These are phyloP conservation scores for Desmodus rotundus DNA, from an alignment of 2,113 vertebrate species.

Conservation along the genomic window DNA sequence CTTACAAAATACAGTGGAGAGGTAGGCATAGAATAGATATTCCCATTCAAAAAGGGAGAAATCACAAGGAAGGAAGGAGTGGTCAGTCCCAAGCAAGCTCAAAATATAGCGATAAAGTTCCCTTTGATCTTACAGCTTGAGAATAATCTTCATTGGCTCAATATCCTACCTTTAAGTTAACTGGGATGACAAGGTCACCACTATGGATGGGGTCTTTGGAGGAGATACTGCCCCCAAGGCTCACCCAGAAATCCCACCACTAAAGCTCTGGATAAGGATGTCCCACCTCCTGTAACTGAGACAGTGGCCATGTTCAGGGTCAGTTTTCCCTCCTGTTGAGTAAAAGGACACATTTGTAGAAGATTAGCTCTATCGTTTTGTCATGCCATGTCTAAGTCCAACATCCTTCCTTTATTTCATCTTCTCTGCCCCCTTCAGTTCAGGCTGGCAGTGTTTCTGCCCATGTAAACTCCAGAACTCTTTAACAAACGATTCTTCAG, in stretches of 20 bases:
- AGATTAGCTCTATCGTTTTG: not conserved
- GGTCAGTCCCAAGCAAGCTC: not conserved
- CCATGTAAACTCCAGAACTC: not conserved
- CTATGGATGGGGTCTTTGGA: not conserved
- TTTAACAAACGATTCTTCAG: not conserved
- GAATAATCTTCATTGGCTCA: not conserved
- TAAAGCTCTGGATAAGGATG: not conserved
- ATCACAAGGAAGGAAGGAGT: not conserved
- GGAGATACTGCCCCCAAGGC: not conserved
- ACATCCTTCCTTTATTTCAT: not conserved
- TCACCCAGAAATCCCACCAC: not conserved
- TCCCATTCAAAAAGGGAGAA: not conserved
- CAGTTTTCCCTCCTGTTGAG: not conserved
- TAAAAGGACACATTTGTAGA: not conserved
- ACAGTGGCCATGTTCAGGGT: not conserved
- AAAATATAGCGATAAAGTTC: not conserved
- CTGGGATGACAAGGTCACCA: not conserved
- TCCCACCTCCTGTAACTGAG: not conserved
- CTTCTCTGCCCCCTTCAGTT: not conserved
- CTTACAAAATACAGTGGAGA: not conserved
- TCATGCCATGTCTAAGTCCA: not conserved
- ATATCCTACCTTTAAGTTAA: not conserved
- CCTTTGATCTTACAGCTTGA: not conserved
- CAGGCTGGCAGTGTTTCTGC: not conserved
- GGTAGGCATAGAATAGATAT: not conserved